These are phyloP conservation scores for Protaetia brevitarsis DNA, from an alignment of 1,140 invertebrate species.

Conservation along the genomic window DNA sequence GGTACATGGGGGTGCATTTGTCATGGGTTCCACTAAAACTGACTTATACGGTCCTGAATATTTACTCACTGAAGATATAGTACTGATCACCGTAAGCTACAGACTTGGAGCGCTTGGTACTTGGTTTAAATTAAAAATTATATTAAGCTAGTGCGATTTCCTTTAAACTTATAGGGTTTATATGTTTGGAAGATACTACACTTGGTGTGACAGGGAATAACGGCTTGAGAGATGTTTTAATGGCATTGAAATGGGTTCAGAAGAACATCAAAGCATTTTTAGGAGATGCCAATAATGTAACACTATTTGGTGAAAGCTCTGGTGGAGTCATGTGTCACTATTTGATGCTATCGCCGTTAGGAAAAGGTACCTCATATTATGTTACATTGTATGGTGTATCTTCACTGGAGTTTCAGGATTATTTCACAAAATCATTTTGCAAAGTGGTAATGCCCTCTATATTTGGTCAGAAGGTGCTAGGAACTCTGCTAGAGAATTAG, in stretches of 20 bases:
- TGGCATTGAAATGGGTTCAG: slow-evolving; percentile 56
- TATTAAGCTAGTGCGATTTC: no score
- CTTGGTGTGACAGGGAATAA: slow-evolving; percentile 21
- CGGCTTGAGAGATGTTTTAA: slow-evolving; percentile 18
- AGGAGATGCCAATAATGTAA: slow-evolving; percentile 50
- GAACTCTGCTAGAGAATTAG: slow-evolving; percentile 42
- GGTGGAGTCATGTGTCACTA: slow-evolving; percentile 49
- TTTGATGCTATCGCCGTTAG: slow-evolving; percentile 41
- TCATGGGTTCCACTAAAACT: slow-evolving; percentile 54
- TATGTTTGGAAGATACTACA: slow-evolving; percentile 20
- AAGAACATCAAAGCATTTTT: slow-evolving; percentile 53
- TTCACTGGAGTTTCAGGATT: slow-evolving; percentile 58
- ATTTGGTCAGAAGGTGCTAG: slow-evolving; percentile 50
- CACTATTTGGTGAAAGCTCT: slow-evolving; percentile 54
- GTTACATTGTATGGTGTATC: background rate
- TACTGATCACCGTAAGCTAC: slow-evolving; percentile 53
- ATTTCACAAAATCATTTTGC: slow-evolving; percentile 60
- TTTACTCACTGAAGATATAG: slow-evolving; percentile 56
- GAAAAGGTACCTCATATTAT: slow-evolving; percentile 32
- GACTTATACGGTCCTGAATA: slow-evolving; percentile 59
- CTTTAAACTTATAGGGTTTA: slow-evolving; percentile 16
- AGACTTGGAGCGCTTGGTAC: slow-evolving; percentile 51
- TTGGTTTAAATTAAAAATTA: slow-evolving; percentile 21
- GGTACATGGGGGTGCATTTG: slow-evolving; percentile 64
- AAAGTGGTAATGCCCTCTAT: slow-evolving; percentile 60